phyloP scores from a whole-genome alignment of 2,797 vertebrate species.

The Darevskia mixta region DNA sequence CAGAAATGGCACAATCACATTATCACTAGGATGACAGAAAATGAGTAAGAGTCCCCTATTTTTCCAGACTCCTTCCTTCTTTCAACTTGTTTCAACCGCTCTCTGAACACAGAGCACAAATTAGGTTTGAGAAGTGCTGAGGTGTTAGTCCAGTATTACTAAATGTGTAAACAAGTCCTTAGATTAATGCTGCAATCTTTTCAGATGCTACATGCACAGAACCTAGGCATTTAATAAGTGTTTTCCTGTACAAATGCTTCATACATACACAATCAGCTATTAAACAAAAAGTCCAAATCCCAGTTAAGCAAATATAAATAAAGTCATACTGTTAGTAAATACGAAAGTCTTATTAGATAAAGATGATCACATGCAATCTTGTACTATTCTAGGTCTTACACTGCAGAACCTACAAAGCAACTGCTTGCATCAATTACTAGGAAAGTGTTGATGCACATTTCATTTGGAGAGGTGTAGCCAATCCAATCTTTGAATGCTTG shows the following conservation, averaged over 20 bases:
- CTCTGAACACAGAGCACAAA: not conserved
- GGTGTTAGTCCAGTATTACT: not conserved
- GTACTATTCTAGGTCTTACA: not conserved
- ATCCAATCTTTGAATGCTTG: not conserved
- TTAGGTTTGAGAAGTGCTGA: not conserved
- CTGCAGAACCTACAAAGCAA: not conserved
- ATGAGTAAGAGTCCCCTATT: not conserved
- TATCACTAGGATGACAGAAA: not conserved
- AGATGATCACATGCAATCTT: not conserved
- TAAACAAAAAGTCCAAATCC: slow-evolving; percentile 19
- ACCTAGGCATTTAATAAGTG: not conserved
- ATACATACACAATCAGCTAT: not conserved
- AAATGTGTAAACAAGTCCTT: not conserved
- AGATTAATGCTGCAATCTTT: not conserved
- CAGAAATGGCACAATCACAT: not conserved
- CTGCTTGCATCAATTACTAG: too few relatives aligned
- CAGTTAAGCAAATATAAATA: not conserved
- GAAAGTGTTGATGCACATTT: not conserved
- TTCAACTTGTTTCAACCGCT: not conserved
- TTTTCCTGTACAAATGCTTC: not conserved
- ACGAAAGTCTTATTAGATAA: not conserved
- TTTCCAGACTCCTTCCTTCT: not conserved
- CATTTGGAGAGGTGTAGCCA: too few relatives aligned
- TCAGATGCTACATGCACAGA: not conserved
- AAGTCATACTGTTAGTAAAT: not conserved